Conservation (phyloP, 2,113 vertebrate genomes). For the Laticauda laticaudata region DNA sequence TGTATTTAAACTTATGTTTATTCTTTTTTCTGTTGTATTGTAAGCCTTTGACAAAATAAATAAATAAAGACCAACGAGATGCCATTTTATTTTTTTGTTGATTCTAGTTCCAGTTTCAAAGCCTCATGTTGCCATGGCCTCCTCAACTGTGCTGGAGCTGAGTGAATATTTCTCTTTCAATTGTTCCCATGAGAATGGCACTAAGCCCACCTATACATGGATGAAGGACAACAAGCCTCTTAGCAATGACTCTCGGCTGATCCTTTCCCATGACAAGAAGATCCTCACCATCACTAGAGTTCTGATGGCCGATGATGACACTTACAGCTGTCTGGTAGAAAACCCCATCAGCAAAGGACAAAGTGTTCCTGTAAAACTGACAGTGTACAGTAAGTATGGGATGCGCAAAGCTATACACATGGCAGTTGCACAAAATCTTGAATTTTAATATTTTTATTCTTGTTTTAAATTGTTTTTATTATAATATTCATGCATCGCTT, state of each 20-base stretch:
- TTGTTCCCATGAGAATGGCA: conserved; percentile 90
- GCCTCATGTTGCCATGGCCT: conserved; percentile 80
- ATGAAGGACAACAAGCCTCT: conserved; percentile 85
- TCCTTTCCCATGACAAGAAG: conserved; percentile 86
- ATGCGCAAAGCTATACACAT: background rate
- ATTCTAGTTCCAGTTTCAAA: conserved; percentile 83
- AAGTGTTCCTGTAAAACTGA: conserved; percentile 85
- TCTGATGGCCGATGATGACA: conserved; percentile 84
- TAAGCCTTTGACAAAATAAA: too few relatives aligned
- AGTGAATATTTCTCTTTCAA: conserved; percentile 87
- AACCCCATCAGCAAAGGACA: conserved; percentile 86
- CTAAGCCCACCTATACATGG: conserved; percentile 89
- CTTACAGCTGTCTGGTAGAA: conserved; percentile 88
- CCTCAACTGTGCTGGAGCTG: conserved; percentile 88
- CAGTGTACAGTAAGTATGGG: conserved; percentile 86
- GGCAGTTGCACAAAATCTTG: background rate
- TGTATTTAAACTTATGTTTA: too few relatives aligned
- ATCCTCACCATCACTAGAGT: conserved; percentile 87
- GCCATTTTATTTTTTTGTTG: background rate
- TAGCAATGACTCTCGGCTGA: conserved; percentile 82
- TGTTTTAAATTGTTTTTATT: background rate
- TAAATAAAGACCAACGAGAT: background rate
- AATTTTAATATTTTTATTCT: background rate
- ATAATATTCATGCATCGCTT: background rate
- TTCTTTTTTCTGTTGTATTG: too few relatives aligned